These are phyloP conservation scores for Anastrepha ludens DNA, from an alignment of 1,140 invertebrate genomes.

Conservation along the genomic window DNA sequence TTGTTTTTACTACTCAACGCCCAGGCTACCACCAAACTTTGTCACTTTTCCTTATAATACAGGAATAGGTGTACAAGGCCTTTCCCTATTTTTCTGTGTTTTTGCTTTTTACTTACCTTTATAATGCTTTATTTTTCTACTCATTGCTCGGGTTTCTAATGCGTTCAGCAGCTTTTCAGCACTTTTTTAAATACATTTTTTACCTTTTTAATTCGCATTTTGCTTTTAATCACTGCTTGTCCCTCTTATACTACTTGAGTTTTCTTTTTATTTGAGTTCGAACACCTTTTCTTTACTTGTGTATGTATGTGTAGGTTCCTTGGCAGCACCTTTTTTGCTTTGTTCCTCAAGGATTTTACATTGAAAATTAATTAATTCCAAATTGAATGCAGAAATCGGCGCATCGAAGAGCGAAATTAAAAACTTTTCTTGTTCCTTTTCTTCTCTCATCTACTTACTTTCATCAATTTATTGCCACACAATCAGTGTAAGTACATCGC, in stretches of 20 bases:
- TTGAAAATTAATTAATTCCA: slow-evolving; percentile 52
- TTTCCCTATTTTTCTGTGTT: too few relatives aligned
- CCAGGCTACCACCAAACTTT: not conserved
- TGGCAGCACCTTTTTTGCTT: slow-evolving; percentile 26
- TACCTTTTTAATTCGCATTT: slow-evolving; percentile 1
- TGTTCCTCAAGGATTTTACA: slow-evolving; percentile 40
- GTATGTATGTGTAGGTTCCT: not conserved
- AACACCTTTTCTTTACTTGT: not conserved
- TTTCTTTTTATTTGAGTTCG: not conserved
- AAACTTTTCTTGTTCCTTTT: slow-evolving; percentile 47
- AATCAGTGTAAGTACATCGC: slow-evolving; percentile 9
- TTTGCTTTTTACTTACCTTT: too few relatives aligned
- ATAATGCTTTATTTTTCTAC: too few relatives aligned
- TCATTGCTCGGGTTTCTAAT: not conserved
- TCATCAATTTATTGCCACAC: slow-evolving; percentile 27
- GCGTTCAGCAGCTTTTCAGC: not conserved
- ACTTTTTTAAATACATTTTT: not conserved
- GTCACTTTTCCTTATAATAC: too few relatives aligned
- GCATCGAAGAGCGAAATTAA: slow-evolving; percentile 39
- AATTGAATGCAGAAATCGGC: slow-evolving; percentile 51
- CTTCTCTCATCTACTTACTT: not conserved
- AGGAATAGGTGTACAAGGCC: too few relatives aligned
- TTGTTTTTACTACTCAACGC: not conserved
- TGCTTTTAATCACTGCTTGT: not conserved
- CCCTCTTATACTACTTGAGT: not conserved